Evolutionary conservation across 1,140 invertebrate genomes (phyloP), one percentile per base, ranked within the genome.

Genomic region (Neodiprion fabricii): DNA sequence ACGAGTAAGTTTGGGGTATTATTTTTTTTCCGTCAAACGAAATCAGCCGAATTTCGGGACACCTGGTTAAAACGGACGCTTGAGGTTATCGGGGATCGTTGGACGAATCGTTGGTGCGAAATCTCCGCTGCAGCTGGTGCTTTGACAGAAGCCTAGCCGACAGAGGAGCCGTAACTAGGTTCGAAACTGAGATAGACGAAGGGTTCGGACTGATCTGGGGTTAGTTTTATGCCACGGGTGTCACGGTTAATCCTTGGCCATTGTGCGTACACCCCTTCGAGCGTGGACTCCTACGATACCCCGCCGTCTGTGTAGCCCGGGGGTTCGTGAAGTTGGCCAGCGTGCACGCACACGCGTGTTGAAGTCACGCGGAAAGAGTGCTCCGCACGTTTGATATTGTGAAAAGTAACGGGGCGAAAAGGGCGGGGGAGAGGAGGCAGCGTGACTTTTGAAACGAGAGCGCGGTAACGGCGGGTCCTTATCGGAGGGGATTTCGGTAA

Each of bases 401-500:
- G 28, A 40, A 40, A 40, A 40, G 28, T 40, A 40, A 40, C 28
- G 28, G 28, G 28, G 28, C 5, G 28, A 5, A 40, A 40, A 3
- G 28, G 28, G 28, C 1, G 28, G 28, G 28, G 28, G 17, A 21
- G 17, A 21, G 17, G 17, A 21, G 28, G n/a, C 9, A 61, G 9
- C 53, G 53, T 61, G 53, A 61, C 11, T 61, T 61, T 61, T 61
- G 53, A 17, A 61, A 61, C 53, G 11, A 9, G 28, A 40, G 28
- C 53, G 53, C n/a, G 9, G 53, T 17, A 17, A 17, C n/a, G 4
- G 53, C n/a, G 9, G 53, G 53, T 40, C 53, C 53, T 61, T 61
- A 61, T 61, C 53, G 53, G 53, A 61, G 53, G 53, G 53, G 53
- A 61, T 61, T 61, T 61, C 53, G 53, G 53, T 61, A 61, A 61